phyloP scores from a whole-genome alignment of 92 coral and sea anemone species.

The Meandrina meandrites region DNA sequence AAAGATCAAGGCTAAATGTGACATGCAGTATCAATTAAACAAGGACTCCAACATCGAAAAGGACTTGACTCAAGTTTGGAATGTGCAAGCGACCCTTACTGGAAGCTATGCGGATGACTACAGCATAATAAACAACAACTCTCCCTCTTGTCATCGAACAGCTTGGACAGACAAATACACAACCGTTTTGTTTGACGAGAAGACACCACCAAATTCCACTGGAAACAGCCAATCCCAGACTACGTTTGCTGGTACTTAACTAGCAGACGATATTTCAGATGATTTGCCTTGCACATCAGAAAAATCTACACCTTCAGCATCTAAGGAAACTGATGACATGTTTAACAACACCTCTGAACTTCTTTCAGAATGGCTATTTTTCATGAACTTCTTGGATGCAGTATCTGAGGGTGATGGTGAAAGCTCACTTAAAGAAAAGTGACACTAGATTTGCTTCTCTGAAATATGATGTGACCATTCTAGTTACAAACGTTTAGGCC shows the following conservation, averaged over 20 bases:
- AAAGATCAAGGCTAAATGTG: slow-evolving; percentile 50
- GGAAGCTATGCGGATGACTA: slow-evolving; percentile 42
- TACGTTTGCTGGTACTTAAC: slow-evolving; percentile 49
- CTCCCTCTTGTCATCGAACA: slow-evolving; percentile 10
- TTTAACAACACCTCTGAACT: slow-evolving; percentile 3
- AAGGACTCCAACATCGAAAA: slow-evolving; percentile 16
- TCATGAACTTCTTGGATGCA: not conserved
- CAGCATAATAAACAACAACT: slow-evolving; percentile 31
- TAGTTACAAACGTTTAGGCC: too few species aligned
- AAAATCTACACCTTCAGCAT: slow-evolving; percentile 1
- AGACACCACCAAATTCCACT: slow-evolving; percentile 8
- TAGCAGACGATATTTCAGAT: slow-evolving; percentile 10
- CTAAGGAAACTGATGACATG: slow-evolving; percentile 2
- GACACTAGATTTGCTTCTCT: too few species aligned
- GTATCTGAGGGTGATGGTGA: slow-evolving; percentile 10
- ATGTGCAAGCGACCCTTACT: slow-evolving; percentile 23
- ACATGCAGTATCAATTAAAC: slow-evolving; percentile 36
- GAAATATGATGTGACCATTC: too few species aligned
- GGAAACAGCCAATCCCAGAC: slow-evolving; percentile 54
- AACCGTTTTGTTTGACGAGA: slow-evolving; percentile 37
- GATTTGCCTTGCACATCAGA: not conserved
- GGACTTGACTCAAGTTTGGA: slow-evolving; percentile 42
- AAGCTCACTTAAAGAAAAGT: too few species aligned
- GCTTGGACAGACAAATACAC: slow-evolving; percentile 59
- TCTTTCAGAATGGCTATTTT: slow-evolving; percentile 1